Percentiles rank a stretch among this genome's conserved stretches.
Conservation (phyloP, 2,797 vertebrate species). For the Xerus rutilus region DNA sequence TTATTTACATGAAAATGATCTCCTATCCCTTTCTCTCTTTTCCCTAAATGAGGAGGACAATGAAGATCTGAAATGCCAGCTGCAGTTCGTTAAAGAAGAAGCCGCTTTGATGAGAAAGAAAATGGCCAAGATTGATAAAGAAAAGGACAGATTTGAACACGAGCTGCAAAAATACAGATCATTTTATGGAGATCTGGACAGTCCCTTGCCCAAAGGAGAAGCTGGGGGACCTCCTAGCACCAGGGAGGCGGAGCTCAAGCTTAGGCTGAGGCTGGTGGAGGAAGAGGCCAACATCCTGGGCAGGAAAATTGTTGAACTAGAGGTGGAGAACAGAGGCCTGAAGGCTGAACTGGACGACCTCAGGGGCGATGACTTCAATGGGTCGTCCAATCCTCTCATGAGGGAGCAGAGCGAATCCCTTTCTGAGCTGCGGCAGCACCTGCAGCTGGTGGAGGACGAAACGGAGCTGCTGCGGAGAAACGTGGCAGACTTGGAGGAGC, state of each 20-base stretch:
- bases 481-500: constrained; percentile 96
- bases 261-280: constrained; percentile 96
- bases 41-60: constrained; percentile 93
- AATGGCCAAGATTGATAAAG: constrained; percentile 99
- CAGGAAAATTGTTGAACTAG: constrained; percentile 98
- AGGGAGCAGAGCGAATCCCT: constrained; percentile 96
- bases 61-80: constrained; percentile 97
- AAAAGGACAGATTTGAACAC: constrained; percentile 97
- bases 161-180: constrained; percentile 98
- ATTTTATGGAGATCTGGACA: constrained; percentile 98
- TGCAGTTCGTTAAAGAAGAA: constrained; percentile 98
- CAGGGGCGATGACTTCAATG: constrained; percentile 95
- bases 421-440: constrained; percentile 96
- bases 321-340: constrained; percentile 98
- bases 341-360: constrained; percentile 99
- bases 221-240: constrained; percentile 98
- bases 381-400: constrained; percentile 91
- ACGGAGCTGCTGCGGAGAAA: constrained; percentile 97
- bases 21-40: not conserved
- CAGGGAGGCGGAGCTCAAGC: constrained; percentile 97
- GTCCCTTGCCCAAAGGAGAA: constrained; percentile 98
- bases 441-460: constrained; percentile 98
- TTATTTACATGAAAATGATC: constrained; percentile 56
- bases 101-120: constrained; percentile 98
- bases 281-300: constrained; percentile 99